A percentile compares a stretch with the other conserved stretches of the same genome.
Evolutionary conservation across 2,888 invertebrate species (phyloP).

Genomic region (Nesidiocoris tenuis): DNA sequence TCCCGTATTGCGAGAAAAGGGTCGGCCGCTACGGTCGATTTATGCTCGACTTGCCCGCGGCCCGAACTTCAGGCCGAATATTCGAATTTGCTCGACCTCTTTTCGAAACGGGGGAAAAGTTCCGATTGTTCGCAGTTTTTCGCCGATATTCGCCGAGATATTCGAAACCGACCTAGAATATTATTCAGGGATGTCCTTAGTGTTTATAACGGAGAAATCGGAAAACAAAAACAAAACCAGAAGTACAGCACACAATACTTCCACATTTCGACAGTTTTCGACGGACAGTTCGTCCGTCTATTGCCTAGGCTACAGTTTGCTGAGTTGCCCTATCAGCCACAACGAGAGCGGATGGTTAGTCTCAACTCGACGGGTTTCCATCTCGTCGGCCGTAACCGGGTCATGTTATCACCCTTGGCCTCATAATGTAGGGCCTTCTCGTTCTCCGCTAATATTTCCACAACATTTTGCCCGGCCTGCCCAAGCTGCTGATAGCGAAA

Average conservation of each 20-base stretch:
- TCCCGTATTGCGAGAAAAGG: conserved; percentile 25
- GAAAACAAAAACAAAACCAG: too few relatives aligned
- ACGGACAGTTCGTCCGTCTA: too few relatives aligned
- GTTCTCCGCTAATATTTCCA: conserved; percentile 5
- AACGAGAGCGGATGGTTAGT: conserved; percentile 9
- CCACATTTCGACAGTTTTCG: too few relatives aligned
- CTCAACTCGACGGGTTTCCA: conserved; percentile 3
- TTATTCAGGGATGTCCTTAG: too few relatives aligned
- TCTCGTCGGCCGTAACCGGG: background rate
- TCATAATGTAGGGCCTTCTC: background rate
- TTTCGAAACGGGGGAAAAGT: too few relatives aligned
- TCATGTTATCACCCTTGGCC: conserved; percentile 21
- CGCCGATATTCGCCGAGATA: too few relatives aligned
- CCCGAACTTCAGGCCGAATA: background rate
- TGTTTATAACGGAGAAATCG: too few relatives aligned
- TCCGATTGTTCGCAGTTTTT: too few relatives aligned
- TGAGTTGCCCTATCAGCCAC: conserved; percentile 1
- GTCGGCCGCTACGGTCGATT: background rate
- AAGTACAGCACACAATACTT: too few relatives aligned
- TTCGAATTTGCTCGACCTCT: conserved; percentile 8
- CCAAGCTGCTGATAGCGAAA: background rate
- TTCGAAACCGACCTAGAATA: too few relatives aligned
- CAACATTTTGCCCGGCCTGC: background rate
- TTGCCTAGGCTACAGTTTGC: background rate
- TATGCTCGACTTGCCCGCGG: conserved; percentile 4